Percentiles rank a stretch among this genome's conserved stretches.
These are phyloP conservation scores for Calidris pygmaea DNA, from an alignment of 2,113 vertebrate species.

Conservation along the genomic window DNA sequence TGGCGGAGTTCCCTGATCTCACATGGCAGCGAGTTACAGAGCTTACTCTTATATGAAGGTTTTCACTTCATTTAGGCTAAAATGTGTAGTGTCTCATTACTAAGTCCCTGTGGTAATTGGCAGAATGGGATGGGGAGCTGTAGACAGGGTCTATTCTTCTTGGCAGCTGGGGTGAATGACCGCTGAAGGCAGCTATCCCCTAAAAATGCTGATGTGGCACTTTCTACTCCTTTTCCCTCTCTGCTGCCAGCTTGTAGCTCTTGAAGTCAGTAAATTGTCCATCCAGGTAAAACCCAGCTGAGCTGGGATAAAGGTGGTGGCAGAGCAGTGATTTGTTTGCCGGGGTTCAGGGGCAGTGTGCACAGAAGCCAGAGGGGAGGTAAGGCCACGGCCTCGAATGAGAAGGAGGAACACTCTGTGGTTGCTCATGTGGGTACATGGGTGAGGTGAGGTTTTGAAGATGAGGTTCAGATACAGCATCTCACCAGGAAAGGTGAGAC, in stretches of 20 bases:
- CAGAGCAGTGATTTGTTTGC: background rate
- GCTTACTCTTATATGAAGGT: background rate
- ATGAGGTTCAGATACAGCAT: background rate
- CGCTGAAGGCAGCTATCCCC: background rate
- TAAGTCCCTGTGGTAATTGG: background rate
- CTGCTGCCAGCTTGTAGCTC: background rate
- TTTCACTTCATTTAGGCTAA: background rate
- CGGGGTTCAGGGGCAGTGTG: background rate
- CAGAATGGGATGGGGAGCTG: background rate
- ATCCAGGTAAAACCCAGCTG: background rate
- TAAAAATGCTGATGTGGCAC: background rate
- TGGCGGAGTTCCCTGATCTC: background rate
- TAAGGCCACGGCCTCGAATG: background rate
- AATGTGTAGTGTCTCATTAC: background rate
- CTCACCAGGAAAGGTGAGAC: constrained; percentile 3
- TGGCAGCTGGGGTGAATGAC: background rate
- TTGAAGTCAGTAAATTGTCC: background rate
- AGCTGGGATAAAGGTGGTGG: background rate
- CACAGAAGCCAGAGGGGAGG: background rate
- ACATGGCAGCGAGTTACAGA: background rate
- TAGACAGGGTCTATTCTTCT: background rate
- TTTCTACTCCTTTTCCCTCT: background rate
- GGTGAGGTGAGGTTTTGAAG: background rate
- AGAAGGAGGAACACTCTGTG: background rate
- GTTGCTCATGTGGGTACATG: background rate